Percentiles rank a stretch among this genome's conserved stretches.
phyloP scores from a whole-genome alignment of 2,888 invertebrate genomes.

The Nemoura dubitans region DNA sequence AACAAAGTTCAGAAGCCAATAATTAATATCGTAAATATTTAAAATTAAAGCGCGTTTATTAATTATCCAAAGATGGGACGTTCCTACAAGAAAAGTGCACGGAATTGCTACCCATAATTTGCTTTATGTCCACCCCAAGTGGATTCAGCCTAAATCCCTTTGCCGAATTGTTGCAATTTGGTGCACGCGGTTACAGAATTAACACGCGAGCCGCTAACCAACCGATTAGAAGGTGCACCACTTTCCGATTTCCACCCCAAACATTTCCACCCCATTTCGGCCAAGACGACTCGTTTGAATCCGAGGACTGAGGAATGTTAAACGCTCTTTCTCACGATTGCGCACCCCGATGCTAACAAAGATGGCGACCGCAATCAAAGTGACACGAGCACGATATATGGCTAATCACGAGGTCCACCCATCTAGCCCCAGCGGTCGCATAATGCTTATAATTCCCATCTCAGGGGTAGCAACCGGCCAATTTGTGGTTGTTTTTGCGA shows the following conservation, averaged over 20 bases:
- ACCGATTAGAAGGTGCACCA: neutral
- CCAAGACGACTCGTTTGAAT: neutral
- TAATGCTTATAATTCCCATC: slow-evolving; percentile 33
- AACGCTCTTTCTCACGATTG: neutral
- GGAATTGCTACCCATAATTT: neutral
- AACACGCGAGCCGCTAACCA: neutral
- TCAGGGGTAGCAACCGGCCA: slow-evolving; percentile 28
- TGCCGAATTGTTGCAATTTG: neutral
- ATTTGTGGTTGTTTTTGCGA: slow-evolving; percentile 20
- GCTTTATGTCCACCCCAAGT: neutral
- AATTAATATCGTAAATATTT: slow-evolving; percentile 7
- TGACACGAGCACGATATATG: slow-evolving; percentile 31
- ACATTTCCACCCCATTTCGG: neutral
- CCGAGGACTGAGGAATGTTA: neutral
- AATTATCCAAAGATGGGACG: neutral
- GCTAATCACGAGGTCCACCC: neutral
- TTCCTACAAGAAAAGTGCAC: neutral
- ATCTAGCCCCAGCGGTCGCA: slow-evolving; percentile 9
- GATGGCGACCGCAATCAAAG: slow-evolving; percentile 16
- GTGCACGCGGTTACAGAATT: neutral
- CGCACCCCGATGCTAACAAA: neutral
- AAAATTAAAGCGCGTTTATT: neutral
- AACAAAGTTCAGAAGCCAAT: slow-evolving; percentile 5
- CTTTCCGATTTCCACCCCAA: no score
- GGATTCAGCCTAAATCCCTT: neutral